Percentiles rank a stretch among this genome's conserved stretches.
phyloP scores from a whole-genome alignment of 1,140 invertebrate genomes.

The Drosophila prosaltans region DNA sequence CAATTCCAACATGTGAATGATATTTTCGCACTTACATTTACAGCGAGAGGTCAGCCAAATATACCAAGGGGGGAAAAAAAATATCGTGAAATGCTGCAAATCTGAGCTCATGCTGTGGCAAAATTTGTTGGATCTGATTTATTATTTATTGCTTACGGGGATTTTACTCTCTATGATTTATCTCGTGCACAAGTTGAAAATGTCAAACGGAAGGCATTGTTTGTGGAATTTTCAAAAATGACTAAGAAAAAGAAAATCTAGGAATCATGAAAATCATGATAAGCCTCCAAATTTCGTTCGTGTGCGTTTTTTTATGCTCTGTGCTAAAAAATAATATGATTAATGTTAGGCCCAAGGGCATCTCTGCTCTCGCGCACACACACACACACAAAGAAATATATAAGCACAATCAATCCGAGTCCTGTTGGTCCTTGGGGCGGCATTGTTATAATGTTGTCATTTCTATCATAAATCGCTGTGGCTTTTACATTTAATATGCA shows the following conservation, averaged over 20 bases:
- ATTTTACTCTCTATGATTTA: conserved; percentile 67
- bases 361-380: not conserved
- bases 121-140: conserved; percentile 71
- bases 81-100: conserved; percentile 3
- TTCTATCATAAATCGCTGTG: conserved; percentile 58
- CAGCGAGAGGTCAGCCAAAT: conserved; percentile 34
- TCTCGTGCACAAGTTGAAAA: conserved; percentile 31
- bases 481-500: conserved; percentile 70
- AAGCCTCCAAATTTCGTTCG: not conserved
- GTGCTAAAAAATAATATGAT: conserved; percentile 10
- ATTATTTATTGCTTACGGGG: conserved; percentile 72
- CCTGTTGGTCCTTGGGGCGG: conserved; percentile 41
- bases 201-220: conserved; percentile 28
- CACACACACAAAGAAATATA: not conserved
- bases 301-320: not conserved
- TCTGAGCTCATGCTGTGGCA: conserved; percentile 45
- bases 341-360: not conserved
- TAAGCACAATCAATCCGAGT: conserved; percentile 46
- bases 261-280: conserved; percentile 5
- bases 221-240: not conserved
- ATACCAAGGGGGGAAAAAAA: conserved; percentile 2
- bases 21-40: conserved; percentile 61
- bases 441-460: conserved; percentile 57
- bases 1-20: conserved; percentile 54
- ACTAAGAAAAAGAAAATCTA: not conserved